Evolutionary conservation across 1,140 invertebrate genomes (phyloP).

Genomic region (Heterodera schachtii): DNA sequence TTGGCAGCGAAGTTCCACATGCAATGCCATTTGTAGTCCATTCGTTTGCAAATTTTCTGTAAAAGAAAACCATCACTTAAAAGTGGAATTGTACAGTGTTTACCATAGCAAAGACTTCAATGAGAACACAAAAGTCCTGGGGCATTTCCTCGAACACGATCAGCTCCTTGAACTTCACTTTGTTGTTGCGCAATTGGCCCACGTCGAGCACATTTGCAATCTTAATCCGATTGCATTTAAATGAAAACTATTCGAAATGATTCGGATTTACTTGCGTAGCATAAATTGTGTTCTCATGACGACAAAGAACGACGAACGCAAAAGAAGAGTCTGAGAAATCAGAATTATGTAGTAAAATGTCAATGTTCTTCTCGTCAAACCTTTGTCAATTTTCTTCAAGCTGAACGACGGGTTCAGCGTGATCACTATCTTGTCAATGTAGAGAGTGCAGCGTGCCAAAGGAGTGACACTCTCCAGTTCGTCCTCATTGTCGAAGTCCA

Average conservation of each 20-base stretch:
- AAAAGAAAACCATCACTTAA: background rate
- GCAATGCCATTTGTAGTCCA: constrained; percentile 23
- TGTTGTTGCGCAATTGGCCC: constrained; percentile 23
- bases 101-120: constrained; percentile 26
- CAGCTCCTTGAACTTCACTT: constrained; percentile 30
- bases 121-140: constrained; percentile 21
- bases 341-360: background rate
- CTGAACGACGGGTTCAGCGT: constrained; percentile 29
- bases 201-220: constrained; percentile 20
- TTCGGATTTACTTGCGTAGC: background rate
- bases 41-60: constrained; percentile 17
- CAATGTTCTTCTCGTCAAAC: background rate
- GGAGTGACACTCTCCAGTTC: background rate
- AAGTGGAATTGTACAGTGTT: background rate
- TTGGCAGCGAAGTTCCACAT: constrained; percentile 19
- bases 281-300: constrained; percentile 25
- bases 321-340: constrained; percentile 11
- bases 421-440: background rate
- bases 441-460: background rate
- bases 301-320: constrained; percentile 22
- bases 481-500: constrained; percentile 24
- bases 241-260: background rate
- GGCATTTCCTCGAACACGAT: constrained; percentile 20
- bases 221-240: background rate
- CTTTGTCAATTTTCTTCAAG: constrained; percentile 31